phyloP scores from a whole-genome alignment of 2,113 vertebrate genomes.

The Ailuropoda melanoleuca region DNA sequence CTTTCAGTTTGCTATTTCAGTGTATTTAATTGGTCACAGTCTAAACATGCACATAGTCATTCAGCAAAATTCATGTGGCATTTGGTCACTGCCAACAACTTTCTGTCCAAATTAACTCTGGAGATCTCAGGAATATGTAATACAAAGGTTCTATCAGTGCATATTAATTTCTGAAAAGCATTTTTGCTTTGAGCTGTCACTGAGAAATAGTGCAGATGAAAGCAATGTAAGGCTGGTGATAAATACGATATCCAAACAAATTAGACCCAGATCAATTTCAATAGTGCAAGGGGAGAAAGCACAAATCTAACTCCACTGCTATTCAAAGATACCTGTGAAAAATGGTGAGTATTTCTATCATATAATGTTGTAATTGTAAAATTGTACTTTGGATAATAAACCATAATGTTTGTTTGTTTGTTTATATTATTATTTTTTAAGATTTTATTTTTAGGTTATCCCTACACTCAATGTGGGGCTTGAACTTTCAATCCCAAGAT shows the following conservation, averaged over 20 bases:
- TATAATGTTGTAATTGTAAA: not conserved
- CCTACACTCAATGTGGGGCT: not conserved
- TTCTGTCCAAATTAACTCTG: constrained; percentile 23
- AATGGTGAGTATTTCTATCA: not conserved
- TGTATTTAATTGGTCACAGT: constrained; percentile 69
- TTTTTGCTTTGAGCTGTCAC: constrained; percentile 51
- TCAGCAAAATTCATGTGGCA: constrained; percentile 49
- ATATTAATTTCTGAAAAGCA: constrained; percentile 36
- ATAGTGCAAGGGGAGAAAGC: not conserved
- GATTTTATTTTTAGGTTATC: not conserved
- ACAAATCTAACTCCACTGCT: not conserved
- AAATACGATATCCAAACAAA: constrained; percentile 38
- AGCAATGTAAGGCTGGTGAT: constrained; percentile 6
- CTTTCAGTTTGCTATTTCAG: constrained; percentile 63
- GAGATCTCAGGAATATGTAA: constrained; percentile 38
- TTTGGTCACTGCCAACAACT: constrained; percentile 63
- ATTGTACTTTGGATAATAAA: not conserved
- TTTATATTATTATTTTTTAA: not conserved
- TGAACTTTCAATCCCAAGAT: not conserved
- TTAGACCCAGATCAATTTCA: constrained; percentile 38
- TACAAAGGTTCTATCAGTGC: not conserved
- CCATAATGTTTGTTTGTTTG: not conserved
- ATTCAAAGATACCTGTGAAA: not conserved
- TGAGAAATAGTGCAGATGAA: constrained; percentile 37
- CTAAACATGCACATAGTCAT: constrained; percentile 40